Base-by-base conservation (phyloP, 64 coral and sea anemone genomes). In the Montipora efflorescens region DNA sequence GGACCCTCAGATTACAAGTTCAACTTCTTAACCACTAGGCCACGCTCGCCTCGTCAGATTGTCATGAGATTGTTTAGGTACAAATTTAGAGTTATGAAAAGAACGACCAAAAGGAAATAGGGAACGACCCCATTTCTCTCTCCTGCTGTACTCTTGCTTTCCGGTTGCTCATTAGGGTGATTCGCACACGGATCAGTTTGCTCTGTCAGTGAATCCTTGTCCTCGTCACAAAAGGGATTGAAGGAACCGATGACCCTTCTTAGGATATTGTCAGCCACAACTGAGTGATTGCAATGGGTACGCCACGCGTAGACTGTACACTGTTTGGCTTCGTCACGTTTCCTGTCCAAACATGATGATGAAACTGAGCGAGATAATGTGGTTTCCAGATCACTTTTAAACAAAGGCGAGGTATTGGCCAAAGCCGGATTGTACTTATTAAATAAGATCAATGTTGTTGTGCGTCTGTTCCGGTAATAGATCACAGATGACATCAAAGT, bases 281-380 rank as follows among this genome's bases (percentile, higher is more conserved):
- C 36, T 77, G 75, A 77, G 23, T 43, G 75, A 77, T 43, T 47
- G 44, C 75, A 77, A 7, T 43, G 4, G 25, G 13, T 47, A 2
- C 44, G 75, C 75, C 75, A 77, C 13, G 75, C 23, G 25, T 45
- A 14, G 23, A 15, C 14, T 15, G 44, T 47, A 47, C 75, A 77
- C 45, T 14, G 25, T 77, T 77, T 77, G 75, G 75, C 75, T 16
- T 77, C 43, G 75, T 43, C 75, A 77, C 75, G 75, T 77, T 45
- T 16, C 44, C 75, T 77, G 75, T 47, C 23, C 36, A 36, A 36
- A 36, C 36, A 36, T 36, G 36, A 36, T 36, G 36, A 2, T 36
- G 36, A 36, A 36, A 36, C 36, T 36, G 36, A 36, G 36, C 36
- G 2, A 36, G 36, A 36, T 36, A 36, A 36, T 36, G 36, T 36